Evolutionary conservation across 2,888 invertebrate genomes (phyloP), one percentile per base, ranked within the genome.

Genomic region (Capitulum mitella): DNA sequence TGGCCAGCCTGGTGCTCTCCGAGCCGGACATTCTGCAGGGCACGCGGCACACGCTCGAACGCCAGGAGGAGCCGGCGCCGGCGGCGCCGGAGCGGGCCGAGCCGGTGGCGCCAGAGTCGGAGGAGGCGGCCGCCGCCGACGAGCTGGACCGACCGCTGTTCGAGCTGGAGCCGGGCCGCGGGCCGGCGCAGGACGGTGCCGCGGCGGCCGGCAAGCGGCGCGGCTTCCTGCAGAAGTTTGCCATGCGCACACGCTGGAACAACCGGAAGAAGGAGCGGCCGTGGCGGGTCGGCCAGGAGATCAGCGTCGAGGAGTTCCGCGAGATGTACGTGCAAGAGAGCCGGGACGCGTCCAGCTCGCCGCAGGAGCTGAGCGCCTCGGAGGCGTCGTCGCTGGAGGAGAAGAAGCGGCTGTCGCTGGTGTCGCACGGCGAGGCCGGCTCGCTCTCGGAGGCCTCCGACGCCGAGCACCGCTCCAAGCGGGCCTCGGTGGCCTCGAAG

Each of bases 161-260:
- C 40, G 70, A 70, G 70, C 37, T 70, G 40, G 70, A 70, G n/a
- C n/a, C n/a, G 26, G 34, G 70, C 22, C 14, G 37, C 70, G 70
- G 26, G 2, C 34, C 70, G 26, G 6, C 26, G 40, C 26, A 8
- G 22, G 70, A 70, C 40, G 70, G 26, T 26, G 54, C 46, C 48
- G 78, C 78, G 40, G 48, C 81, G 54, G 77, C 79, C 16, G 80
- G 79, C n/a, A 83, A 83, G 76, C 82, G 83, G 51, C 83, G 82
- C 79, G 83, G 83, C 32, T 84, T 84, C 77, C 82, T 84, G 14
- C 82, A 83, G 40, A 84, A 84, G 79, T 83, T 84, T 79, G 81
- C 82, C 43, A 79, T 83, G 37, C 80, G 81, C 46, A 81, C 82
- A 5, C 78, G 82, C 26, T 84, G 84, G 84, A 83, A 83, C 26